Base-by-base conservation (phyloP, 2,888 invertebrate genomes). In the Drosophila villosipedis region DNA sequence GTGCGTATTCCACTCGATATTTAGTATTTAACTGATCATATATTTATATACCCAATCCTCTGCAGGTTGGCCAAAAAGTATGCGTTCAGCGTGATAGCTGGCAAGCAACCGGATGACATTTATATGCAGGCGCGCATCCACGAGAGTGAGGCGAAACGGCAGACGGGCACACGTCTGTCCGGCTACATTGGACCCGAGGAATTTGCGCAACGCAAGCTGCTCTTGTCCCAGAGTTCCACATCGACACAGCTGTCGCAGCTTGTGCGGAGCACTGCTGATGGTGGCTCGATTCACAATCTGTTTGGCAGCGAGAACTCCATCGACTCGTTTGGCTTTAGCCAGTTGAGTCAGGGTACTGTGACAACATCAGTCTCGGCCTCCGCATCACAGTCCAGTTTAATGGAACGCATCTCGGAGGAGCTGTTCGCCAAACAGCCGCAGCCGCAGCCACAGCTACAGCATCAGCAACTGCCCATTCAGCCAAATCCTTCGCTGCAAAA, bases 101-200 rank as follows among this genome's bases (percentile, higher is more conserved):
- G 96, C 0, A 95, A 95, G 79, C 94, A 95, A 0, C 94, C 95
- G 3, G 96, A 96, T 49, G 96, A 96, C 58, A 95, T 96, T 63
- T 93, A 93, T 70, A 59, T 92, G 31, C 82, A 91, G 19, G 93
- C 92, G 3, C 91, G 92, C 60, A 78, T 79, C 4, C 91, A 90
- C 47, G 85, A 93, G 52, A 86, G 90, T 31, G 92, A 91, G 30
- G 80, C 80, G 9, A 92, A 88, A 67, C 84, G 83, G 0, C 76
- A 85, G 60, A 89, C 89, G 0, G 78, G 67, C n/a, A 80, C 82
- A 28, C 89, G 92, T 0, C 80, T 92, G 5, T 89, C 90, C 0
- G 93, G 93, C 30, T 93, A 93, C 69, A 92, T 93, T 59, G 91
- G 91, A 1, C 91, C 92, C 37, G 93, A 94, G 59, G 92, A 93